Conservation (phyloP, 2,888 invertebrate genomes). For the Stegana nigrithorax region DNA sequence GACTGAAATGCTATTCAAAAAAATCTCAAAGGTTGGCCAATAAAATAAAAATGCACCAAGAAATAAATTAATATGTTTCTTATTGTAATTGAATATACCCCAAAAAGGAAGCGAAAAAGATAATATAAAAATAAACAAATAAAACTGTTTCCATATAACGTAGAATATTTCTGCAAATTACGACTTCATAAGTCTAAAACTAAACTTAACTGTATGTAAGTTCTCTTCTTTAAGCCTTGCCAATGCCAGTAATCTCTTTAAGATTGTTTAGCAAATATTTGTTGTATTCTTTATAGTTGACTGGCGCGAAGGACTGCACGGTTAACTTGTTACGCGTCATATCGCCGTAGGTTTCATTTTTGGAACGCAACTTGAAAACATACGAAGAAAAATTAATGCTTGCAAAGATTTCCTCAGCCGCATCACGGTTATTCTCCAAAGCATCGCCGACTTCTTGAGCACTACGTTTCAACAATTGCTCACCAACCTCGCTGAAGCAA, state of each 20-base stretch:
- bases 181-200: too few relatives aligned
- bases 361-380: conserved; percentile 86
- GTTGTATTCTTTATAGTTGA: conserved; percentile 84
- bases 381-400: conserved; percentile 83
- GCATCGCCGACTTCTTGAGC: conserved; percentile 84
- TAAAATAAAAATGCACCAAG: too few relatives aligned
- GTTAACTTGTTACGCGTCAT: conserved; percentile 78
- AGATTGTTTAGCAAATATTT: conserved; percentile 78
- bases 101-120: too few relatives aligned
- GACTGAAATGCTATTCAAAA: too few relatives aligned
- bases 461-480: conserved; percentile 77
- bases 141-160: too few relatives aligned
- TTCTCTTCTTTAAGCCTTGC: conserved; percentile 45
- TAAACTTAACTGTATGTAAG: too few relatives aligned
- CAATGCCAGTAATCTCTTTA: conserved; percentile 74
- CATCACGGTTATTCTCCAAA: conserved; percentile 76
- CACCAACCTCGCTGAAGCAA: conserved; percentile 87
- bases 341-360: conserved; percentile 88
- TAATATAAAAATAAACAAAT: too few relatives aligned
- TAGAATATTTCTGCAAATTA: too few relatives aligned
- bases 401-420: conserved; percentile 77
- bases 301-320: conserved; percentile 76
- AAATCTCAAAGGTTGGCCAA: too few relatives aligned
- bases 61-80: too few relatives aligned
- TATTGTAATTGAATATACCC: too few relatives aligned